phyloP scores from a whole-genome alignment of 2,113 vertebrate genomes.

The Aviceda subcristata region DNA sequence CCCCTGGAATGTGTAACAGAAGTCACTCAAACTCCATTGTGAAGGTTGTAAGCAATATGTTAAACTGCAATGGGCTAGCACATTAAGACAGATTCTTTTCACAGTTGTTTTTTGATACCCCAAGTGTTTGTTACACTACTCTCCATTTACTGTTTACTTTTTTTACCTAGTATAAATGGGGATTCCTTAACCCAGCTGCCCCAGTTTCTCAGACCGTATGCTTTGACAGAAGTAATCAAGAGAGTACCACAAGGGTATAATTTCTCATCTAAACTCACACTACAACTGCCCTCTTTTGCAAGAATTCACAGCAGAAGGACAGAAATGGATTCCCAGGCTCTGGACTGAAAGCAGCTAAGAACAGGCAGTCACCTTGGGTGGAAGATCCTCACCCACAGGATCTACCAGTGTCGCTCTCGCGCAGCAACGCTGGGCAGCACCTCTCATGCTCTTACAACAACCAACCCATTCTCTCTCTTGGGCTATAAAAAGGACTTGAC shows the following conservation, averaged over 20 bases:
- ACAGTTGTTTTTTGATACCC: conserved; percentile 81
- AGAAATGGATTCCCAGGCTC: background rate
- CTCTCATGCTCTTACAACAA: background rate
- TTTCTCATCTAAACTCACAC: conserved; percentile 28
- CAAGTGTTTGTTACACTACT: conserved; percentile 82
- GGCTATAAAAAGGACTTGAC: background rate
- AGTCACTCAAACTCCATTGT: conserved; percentile 84
- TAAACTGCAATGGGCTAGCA: conserved; percentile 82
- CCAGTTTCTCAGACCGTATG: conserved; percentile 64
- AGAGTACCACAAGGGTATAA: conserved; percentile 1
- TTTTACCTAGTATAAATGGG: conserved; percentile 71
- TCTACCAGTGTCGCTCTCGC: background rate
- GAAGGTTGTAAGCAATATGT: conserved; percentile 88
- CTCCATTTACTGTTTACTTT: conserved; percentile 83
- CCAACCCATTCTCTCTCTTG: background rate
- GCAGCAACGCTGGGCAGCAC: background rate
- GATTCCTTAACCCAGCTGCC: conserved; percentile 75
- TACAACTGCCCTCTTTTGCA: background rate
- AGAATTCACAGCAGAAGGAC: conserved; percentile 1
- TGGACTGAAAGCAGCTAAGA: background rate
- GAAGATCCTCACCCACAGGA: background rate
- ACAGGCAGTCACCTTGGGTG: background rate
- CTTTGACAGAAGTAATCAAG: conserved; percentile 45
- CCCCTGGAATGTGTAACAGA: conserved; percentile 84
- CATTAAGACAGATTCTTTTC: conserved; percentile 83